Evolutionary conservation across 2,797 vertebrate genomes (phyloP).

Genomic region (Dryobates pubescens): DNA sequence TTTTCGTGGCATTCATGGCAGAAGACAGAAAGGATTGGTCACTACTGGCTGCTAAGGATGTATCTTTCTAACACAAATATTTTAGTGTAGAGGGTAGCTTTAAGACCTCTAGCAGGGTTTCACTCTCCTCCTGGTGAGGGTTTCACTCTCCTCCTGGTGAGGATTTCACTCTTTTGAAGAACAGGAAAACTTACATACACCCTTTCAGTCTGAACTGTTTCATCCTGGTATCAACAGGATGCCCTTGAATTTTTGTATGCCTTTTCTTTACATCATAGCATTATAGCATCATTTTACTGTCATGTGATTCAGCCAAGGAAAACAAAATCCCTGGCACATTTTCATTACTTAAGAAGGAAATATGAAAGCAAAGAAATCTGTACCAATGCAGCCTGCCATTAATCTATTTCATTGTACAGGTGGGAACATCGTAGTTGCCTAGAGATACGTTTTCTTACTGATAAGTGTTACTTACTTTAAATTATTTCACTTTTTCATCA

Average conservation of each 20-base stretch:
- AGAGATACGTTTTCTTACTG: not conserved
- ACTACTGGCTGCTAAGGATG: fast-evolving
- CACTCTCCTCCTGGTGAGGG: not conserved
- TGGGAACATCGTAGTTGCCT: not conserved
- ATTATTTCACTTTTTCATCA: not conserved
- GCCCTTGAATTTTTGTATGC: not conserved
- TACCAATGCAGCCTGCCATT: not conserved
- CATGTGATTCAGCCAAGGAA: not conserved
- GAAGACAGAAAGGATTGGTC: not conserved
- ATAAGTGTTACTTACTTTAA: not conserved
- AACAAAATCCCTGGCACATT: not conserved
- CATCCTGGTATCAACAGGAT: not conserved
- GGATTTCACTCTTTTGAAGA: not conserved
- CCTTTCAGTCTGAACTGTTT: not conserved
- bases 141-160: too few relatives aligned
- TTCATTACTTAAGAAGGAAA: not conserved
- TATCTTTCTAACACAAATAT: not conserved
- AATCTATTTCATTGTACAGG: not conserved
- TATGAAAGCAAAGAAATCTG: not conserved
- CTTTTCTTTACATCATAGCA: not conserved
- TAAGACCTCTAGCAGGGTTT: not conserved
- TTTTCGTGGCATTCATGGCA: not conserved
- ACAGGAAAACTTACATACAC: not conserved
- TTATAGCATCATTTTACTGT: not conserved
- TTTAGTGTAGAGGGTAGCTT: not conserved